These are phyloP conservation scores for Andrena fulva DNA, from an alignment of 2,888 invertebrate genomes.

Conservation along the genomic window DNA sequence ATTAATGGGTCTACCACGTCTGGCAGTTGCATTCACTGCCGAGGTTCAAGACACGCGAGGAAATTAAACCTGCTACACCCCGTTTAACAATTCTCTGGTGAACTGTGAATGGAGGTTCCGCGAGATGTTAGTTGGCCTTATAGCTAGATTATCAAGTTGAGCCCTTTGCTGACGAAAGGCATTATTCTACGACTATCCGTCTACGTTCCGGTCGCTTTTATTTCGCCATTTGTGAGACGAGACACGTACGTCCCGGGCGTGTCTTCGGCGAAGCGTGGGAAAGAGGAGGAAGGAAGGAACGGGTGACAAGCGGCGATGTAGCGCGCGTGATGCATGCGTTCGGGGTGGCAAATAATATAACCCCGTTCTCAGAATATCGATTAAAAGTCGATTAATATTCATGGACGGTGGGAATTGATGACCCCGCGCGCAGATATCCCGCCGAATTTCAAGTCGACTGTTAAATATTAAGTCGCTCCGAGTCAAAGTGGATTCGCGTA, in stretches of 20 bases:
- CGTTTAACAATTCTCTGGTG: too few relatives aligned
- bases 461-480: slow-evolving; percentile 52
- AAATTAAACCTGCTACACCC: too few relatives aligned
- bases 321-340: neutral
- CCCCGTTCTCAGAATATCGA: slow-evolving; percentile 48
- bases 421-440: slow-evolving; percentile 21
- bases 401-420: slow-evolving; percentile 44
- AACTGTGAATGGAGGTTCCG: too few relatives aligned
- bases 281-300: neutral
- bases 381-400: slow-evolving; percentile 62
- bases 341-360: slow-evolving; percentile 36
- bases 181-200: slow-evolving; percentile 2
- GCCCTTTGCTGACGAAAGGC: neutral
- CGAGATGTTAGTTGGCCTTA: too few relatives aligned
- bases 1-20: slow-evolving; percentile 4
- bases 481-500: neutral
- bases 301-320: neutral
- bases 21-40: neutral
- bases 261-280: neutral
- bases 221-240: slow-evolving; percentile 5
- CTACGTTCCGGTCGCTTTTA: slow-evolving; percentile 10
- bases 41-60: neutral
- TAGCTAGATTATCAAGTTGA: too few relatives aligned
- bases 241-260: neutral
- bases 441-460: slow-evolving; percentile 54